Base-by-base conservation (phyloP, 2,797 vertebrate genomes). In the Gymnodraco acuticeps region DNA sequence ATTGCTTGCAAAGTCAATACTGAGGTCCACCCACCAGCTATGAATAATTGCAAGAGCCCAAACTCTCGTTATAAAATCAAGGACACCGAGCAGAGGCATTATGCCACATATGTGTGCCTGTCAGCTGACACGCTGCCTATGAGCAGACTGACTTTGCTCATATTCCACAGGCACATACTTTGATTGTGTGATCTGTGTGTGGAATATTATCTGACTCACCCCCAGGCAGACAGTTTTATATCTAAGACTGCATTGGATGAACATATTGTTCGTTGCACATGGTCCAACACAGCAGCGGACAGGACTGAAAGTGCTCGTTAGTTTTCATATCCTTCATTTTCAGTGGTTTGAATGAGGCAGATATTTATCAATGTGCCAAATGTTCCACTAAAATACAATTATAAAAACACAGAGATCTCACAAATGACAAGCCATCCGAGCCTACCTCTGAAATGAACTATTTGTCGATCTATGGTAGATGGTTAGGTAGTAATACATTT, bases 41-140 rank as follows among this genome's bases (percentile, higher is more conserved):
- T 84, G 87, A 87, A 86, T 89, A 84, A 81, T 77, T 66, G 54
- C 45, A 77, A 80, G 58, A 47, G 46, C 72, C 56, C 72, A 81
- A 73, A 86, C 73, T 13, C 82, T 89, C 76, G 66, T 89, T 88
- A 86, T 68, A 58, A 79, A 86, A 88, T 65, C 85, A 88, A 89
- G 80, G 85, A 83, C 73, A 71, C 19, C 42, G 41, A 61, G 55
- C 42, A 70, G 48, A 73, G 6, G 4, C 23, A 31, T 46, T 14
- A 45, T 23, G 0, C 5, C n/a, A 68, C 66, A 77, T 75, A 63
- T 42, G 0, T 73, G 61, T 47, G 73, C n/a, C 78, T 73, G 67
- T 85, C 72, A 41, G 63, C 41, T 42, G 74, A 75, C 74, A 80
- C 31, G 43, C 1, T 75, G 74, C 82, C 78, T 88, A 73, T 76